Evolutionary conservation across 2,113 vertebrate species (phyloP).

Genomic region (Axis porcinus): DNA sequence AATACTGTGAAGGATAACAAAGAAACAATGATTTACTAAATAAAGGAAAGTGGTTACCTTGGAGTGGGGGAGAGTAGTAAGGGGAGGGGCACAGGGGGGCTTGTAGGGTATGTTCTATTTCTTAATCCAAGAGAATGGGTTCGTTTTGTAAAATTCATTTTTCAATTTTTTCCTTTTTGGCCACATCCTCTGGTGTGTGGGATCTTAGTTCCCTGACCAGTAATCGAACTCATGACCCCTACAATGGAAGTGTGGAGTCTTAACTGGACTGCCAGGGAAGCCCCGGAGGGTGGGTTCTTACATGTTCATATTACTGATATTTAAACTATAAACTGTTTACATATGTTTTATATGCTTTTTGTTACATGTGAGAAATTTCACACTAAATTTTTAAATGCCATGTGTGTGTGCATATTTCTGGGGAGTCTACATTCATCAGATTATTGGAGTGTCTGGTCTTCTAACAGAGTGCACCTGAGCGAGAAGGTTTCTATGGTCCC

Average conservation of each 20-base stretch:
- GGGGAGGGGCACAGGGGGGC: accelerated
- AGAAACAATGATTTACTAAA: neutral
- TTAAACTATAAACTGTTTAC: neutral
- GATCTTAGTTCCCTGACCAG: neutral
- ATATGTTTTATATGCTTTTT: neutral
- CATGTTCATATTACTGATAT: neutral
- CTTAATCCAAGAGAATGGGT: neutral
- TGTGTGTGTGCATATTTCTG: neutral
- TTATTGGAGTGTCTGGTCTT: neutral
- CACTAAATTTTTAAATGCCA: neutral
- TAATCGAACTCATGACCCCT: neutral
- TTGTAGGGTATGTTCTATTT: neutral
- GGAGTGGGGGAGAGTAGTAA: too few relatives aligned
- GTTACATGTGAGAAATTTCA: neutral
- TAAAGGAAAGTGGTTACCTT: neutral
- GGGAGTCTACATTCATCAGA: neutral
- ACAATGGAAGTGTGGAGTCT: neutral
- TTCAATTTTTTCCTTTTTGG: neutral
- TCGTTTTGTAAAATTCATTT: neutral
- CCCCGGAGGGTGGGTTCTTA: neutral
- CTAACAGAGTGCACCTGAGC: neutral
- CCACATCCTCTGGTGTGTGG: neutral
- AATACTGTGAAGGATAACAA: neutral
- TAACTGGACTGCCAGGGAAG: neutral
- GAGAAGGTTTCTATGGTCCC: neutral